Base-by-base conservation (phyloP, 2,888 invertebrate species). In the Zygogramma bicolorata region DNA sequence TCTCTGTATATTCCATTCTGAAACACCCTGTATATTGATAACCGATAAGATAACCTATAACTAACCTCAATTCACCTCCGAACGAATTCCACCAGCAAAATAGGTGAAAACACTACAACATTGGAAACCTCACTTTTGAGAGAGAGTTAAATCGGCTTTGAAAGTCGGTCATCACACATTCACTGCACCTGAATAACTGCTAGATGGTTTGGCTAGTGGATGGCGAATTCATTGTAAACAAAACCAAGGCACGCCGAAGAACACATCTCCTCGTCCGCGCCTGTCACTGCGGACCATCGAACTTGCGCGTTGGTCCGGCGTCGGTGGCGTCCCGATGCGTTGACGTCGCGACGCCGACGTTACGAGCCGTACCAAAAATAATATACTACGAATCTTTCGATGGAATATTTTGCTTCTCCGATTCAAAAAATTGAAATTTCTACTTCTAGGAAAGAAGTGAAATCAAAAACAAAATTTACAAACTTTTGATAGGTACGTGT, bases 131-230 rank as follows among this genome's bases (percentile, higher is more conserved):
- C 25, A 59, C 59, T 42, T 34, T 58, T 63, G 61, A 69, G 68
- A 70, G 69, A 69, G 61, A 65, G 69, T 65, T 31, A 65, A 72
- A 60, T 72, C 58, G 42, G 53, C 20, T 42, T 15, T 31, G 49
- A 70, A 75, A 72, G 70, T 72, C 75, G 73, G 73, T 72, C 74
- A 74, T 70, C 40, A 61, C 72, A 70, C 73, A 40, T 66, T 63
- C 75, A 70, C 75, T 63, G 25, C 68, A 74, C 75, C 70, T 72
- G 70, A 69, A 34, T 42, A 62, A 75, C 75, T 75, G 13, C 46
- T 15, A 46, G 46, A 46, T 20, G 46, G 20, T 46, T 1, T 4
- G 2, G 46, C 18, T 8, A 20, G 46, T 46, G 20, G 72, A 72
- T 61, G 60, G 67, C 63, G 29, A 69, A 70, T 66, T 71, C 69